Percentiles rank a stretch among this genome's conserved stretches.
Evolutionary conservation across 1,140 invertebrate genomes (phyloP).

Genomic region (Drosophila ercepeae): DNA sequence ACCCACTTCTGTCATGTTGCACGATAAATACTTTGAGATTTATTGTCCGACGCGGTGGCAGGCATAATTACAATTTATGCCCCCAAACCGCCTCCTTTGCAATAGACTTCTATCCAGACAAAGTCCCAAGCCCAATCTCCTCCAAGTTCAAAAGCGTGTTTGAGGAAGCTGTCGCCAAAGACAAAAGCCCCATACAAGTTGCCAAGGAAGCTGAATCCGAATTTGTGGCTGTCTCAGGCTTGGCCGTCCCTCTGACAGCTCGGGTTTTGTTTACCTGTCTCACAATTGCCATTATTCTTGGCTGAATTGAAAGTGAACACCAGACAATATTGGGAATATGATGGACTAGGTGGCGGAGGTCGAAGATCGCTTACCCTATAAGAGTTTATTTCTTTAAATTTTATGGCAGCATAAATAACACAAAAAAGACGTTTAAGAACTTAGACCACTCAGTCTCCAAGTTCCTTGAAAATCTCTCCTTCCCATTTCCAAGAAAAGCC

Average conservation of each 20-base stretch:
- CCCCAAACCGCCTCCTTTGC: slow-evolving; percentile 46
- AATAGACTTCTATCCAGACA: slow-evolving; percentile 34
- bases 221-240: slow-evolving; percentile 4
- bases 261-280: slow-evolving; percentile 55
- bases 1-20: slow-evolving; percentile 80
- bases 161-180: slow-evolving; percentile 79
- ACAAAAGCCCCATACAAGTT: slow-evolving; percentile 72
- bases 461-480: not conserved
- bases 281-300: slow-evolving; percentile 75
- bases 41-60: slow-evolving; percentile 76
- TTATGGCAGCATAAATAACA: not conserved
- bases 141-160: slow-evolving; percentile 74
- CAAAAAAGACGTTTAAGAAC: not conserved
- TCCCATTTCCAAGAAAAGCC: not conserved
- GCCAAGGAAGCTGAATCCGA: slow-evolving; percentile 59
- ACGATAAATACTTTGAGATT: slow-evolving; percentile 78
- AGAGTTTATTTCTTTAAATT: too few species aligned
- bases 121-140: slow-evolving; percentile 1
- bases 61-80: slow-evolving; percentile 82
- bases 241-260: slow-evolving; percentile 29
- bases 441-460: not conserved
- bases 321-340: slow-evolving; percentile 17
- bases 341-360: not conserved
- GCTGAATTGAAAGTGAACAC: slow-evolving; percentile 62
- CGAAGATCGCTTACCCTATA: slow-evolving; percentile 32